Evolutionary conservation across 1,140 invertebrate species (phyloP).

Genomic region (Halyomorpha halys): DNA sequence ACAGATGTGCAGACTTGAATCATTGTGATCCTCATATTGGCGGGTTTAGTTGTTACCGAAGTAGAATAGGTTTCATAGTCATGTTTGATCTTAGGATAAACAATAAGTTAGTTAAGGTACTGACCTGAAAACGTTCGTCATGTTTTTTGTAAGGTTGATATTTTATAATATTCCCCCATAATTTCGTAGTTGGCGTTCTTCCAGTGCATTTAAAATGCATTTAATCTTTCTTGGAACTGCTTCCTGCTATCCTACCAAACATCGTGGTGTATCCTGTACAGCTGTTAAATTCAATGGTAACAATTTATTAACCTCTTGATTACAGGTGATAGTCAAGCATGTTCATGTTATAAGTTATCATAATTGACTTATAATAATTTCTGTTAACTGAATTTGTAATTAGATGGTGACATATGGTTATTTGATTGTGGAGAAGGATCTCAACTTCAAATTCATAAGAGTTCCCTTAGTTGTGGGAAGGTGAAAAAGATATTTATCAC

Average conservation of each 20-base stretch:
- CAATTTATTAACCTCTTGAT: neutral
- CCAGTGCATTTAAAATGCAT: constrained; percentile 32
- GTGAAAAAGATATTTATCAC: constrained; percentile 44
- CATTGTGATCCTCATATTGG: too few relatives aligned
- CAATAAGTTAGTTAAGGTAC: too few relatives aligned
- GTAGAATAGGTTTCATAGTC: too few relatives aligned
- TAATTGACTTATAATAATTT: too few relatives aligned
- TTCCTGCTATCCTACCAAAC: constrained; percentile 37
- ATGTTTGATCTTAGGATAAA: too few relatives aligned
- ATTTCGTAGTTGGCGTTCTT: neutral
- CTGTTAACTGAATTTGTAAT: too few relatives aligned
- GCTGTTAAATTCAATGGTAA: constrained; percentile 32
- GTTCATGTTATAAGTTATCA: too few relatives aligned
- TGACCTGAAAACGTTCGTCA: too few relatives aligned
- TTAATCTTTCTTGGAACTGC: constrained; percentile 39
- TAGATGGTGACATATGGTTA: constrained; percentile 39
- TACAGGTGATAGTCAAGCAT: neutral
- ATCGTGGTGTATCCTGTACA: constrained; percentile 36
- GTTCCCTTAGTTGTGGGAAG: constrained; percentile 35
- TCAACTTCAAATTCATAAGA: constrained; percentile 41
- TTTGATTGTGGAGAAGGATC: constrained; percentile 45
- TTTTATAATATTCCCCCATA: neutral
- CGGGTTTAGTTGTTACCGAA: too few relatives aligned
- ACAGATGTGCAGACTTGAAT: too few relatives aligned
- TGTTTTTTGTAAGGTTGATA: neutral